Evolutionary conservation across 2,113 vertebrate genomes (phyloP).

Genomic region (Sakesphorus luctuosus): DNA sequence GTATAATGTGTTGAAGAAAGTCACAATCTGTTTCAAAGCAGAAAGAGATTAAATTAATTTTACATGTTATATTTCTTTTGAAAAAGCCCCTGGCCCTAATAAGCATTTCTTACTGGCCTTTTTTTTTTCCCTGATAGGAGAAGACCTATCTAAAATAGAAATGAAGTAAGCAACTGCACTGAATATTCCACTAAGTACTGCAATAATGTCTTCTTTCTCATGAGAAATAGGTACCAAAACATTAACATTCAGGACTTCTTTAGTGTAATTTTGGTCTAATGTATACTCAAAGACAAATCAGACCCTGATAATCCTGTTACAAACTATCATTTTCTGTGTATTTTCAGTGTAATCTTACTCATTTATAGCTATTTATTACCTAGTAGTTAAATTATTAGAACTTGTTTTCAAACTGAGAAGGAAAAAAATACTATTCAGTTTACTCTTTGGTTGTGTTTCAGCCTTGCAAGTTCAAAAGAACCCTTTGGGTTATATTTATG

Average conservation of each 20-base stretch:
- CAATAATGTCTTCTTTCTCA: background rate
- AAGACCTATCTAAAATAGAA: background rate
- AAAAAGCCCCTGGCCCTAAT: background rate
- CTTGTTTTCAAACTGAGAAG: background rate
- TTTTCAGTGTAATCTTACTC: background rate
- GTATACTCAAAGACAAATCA: background rate
- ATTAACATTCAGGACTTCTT: background rate
- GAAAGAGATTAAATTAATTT: slow-evolving; percentile 12
- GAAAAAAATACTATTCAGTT: background rate
- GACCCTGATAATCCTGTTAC: background rate
- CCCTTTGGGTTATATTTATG: background rate
- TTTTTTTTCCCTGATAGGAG: background rate
- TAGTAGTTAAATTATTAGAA: background rate
- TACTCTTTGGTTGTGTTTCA: background rate
- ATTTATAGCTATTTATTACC: background rate
- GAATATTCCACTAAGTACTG: background rate
- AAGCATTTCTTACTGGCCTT: background rate
- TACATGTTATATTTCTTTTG: background rate
- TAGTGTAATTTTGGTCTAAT: background rate
- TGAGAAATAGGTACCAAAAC: background rate
- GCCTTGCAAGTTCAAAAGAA: background rate
- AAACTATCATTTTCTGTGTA: background rate
- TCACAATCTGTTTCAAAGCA: slow-evolving; percentile 2
- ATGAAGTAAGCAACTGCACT: background rate
- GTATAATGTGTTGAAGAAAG: slow-evolving; percentile 11